Percentiles rank a stretch among this genome's conserved stretches.
phyloP scores from a whole-genome alignment of 2,888 invertebrate species.

The Copidosoma aretas region DNA sequence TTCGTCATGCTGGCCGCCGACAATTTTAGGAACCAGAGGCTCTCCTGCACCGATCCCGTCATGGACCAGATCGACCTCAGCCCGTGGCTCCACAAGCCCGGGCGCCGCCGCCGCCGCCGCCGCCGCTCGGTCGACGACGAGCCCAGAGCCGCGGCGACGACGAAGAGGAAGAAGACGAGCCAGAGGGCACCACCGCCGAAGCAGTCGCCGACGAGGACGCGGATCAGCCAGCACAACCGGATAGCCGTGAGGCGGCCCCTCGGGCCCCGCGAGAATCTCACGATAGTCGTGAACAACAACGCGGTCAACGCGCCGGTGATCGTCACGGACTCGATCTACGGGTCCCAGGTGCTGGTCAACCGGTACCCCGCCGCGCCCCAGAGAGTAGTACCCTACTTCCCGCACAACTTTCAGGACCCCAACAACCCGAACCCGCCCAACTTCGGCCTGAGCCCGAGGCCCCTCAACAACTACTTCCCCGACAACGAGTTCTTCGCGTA shows the following conservation, averaged over 20 bases:
- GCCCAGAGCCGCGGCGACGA: neutral
- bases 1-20: slow-evolving; percentile 74
- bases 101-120: no score
- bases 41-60: slow-evolving; percentile 66
- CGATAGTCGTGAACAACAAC: slow-evolving; percentile 56
- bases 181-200: no score
- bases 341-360: slow-evolving; percentile 39
- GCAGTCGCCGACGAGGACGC: slow-evolving; percentile 45
- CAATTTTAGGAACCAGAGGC: slow-evolving; percentile 67
- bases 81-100: slow-evolving; percentile 68
- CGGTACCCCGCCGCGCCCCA: neutral
- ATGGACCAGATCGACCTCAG: slow-evolving; percentile 68
- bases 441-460: slow-evolving; percentile 47
- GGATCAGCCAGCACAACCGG: slow-evolving; percentile 54
- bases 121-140: neutral
- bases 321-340: slow-evolving; percentile 52
- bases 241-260: slow-evolving; percentile 52
- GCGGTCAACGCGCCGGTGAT: slow-evolving; percentile 56
- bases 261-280: slow-evolving; percentile 52
- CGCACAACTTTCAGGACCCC: slow-evolving; percentile 50
- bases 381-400: slow-evolving; percentile 38
- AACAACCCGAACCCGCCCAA: slow-evolving; percentile 54
- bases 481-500: slow-evolving; percentile 45
- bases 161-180: slow-evolving; percentile 2
- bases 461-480: slow-evolving; percentile 43